Evolutionary conservation across 2,113 vertebrate genomes (phyloP), one percentile per base, ranked within the genome.

Genomic region (Oryzias melastigma): DNA sequence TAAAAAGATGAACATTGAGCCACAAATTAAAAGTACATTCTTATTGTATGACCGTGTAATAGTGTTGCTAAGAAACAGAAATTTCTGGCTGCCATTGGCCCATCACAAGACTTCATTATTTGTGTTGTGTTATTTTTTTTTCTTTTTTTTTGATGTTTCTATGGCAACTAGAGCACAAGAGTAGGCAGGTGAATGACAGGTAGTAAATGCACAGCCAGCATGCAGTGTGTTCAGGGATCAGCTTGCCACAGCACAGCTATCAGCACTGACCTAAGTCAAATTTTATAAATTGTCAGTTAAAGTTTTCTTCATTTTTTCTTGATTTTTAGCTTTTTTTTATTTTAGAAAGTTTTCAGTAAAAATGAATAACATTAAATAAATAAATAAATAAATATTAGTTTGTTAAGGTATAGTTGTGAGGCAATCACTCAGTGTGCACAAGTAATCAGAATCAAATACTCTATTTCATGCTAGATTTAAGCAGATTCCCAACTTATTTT

Each of bases 401-500:
- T 85, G 78, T 87, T 82, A 78, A 81, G 75, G 71, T 68, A 76
- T 61, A 73, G 41, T 50, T 62, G 78, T 54, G 72, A 42, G 65
- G 47, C 63, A 52, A 52, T 75, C 74, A 19, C 49, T 71, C 67
- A 64, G 18, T 55, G 71, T 71, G 70, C 61, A 68, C 61, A 63
- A 54, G 80, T 65, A 78, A 77, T 75, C 71, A 74, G 14, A 71
- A 73, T 66, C 68, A 73, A 78, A 87, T 75, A 74, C 65, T 71
- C 79, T 87, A 84, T 88, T 86, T 87, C 83, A 89, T 82, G 89
- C 72, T 85, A 84, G 75, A 83, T 82, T 87, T 79, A 67, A 74
- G 67, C 58, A 59, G 72, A 15, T 41, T 50, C 48, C 66, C 56
- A n/a, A 52, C 66, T 82, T 59, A 65, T 87, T 81, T 76, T 45